Evolutionary conservation across 2,797 vertebrate genomes (phyloP).

Genomic region (Paratrypauchen microcephalus): DNA sequence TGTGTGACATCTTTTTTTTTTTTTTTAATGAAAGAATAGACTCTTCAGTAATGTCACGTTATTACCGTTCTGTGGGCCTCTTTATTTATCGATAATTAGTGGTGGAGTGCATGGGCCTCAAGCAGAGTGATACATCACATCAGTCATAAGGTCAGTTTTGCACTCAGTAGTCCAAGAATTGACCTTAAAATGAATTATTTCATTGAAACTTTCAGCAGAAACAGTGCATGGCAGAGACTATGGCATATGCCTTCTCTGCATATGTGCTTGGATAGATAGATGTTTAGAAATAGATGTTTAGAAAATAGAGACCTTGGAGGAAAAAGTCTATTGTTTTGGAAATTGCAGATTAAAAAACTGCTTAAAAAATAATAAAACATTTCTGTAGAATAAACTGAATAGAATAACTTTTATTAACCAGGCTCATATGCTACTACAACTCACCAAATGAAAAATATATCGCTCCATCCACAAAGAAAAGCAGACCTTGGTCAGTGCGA

Average conservation of each 20-base stretch:
- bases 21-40: not conserved
- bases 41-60: too few species aligned
- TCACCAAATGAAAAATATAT: slow-evolving; percentile 6
- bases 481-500: not conserved
- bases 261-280: not conserved
- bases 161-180: too few species aligned
- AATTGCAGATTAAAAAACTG: too few species aligned
- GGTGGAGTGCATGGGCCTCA: not conserved
- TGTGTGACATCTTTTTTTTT: not conserved
- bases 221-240: too few species aligned
- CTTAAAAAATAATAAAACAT: too few species aligned
- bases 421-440: not conserved
- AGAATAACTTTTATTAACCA: too few species aligned
- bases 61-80: not conserved
- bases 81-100: not conserved
- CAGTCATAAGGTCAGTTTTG: not conserved
- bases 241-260: not conserved
- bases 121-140: not conserved
- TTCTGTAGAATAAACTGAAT: too few species aligned
- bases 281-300: too few species aligned
- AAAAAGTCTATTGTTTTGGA: too few species aligned
- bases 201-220: too few species aligned
- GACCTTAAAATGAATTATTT: too few species aligned
- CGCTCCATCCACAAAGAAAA: slow-evolving; percentile 9
- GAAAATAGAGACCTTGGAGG: too few species aligned